Percentiles rank a stretch among this genome's conserved stretches.
Conservation (phyloP, 2,797 vertebrate species). For the Monodelphis domestica region DNA sequence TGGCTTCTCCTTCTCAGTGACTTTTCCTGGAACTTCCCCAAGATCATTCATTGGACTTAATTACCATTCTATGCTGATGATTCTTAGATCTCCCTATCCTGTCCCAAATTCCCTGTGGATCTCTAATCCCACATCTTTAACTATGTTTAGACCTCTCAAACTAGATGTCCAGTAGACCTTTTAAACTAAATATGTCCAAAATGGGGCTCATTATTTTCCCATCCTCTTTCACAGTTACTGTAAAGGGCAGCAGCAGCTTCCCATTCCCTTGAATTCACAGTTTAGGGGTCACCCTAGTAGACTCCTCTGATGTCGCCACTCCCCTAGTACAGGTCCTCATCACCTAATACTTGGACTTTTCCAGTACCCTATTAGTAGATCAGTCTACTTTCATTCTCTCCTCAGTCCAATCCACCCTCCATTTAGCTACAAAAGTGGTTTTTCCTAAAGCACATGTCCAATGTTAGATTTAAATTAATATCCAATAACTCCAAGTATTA, state of each 20-base stretch:
- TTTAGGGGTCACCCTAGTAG: not conserved
- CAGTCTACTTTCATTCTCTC: not conserved
- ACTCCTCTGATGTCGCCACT: not conserved
- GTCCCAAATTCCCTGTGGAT: not conserved
- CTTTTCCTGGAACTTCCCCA: not conserved
- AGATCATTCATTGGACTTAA: not conserved
- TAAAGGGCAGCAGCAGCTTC: not conserved
- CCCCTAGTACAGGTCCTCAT: not conserved
- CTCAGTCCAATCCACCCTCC: not conserved
- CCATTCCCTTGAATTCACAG: not conserved
- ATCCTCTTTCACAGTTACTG: not conserved
- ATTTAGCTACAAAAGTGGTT: not conserved
- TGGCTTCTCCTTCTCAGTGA: not conserved
- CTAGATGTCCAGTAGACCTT: not conserved
- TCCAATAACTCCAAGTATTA: too few relatives aligned
- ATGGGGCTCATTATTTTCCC: not conserved
- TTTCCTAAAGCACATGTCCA: not conserved
- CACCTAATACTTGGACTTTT: not conserved
- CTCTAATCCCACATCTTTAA: not conserved
- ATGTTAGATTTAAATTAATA: too few relatives aligned
- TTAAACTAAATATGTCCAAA: not conserved
- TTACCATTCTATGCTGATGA: not conserved
- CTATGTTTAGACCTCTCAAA: not conserved
- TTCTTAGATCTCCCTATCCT: not conserved
- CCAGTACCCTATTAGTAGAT: not conserved